Base-by-base conservation (phyloP, 1,140 invertebrate species). In the Pollicipes pollicipes region DNA sequence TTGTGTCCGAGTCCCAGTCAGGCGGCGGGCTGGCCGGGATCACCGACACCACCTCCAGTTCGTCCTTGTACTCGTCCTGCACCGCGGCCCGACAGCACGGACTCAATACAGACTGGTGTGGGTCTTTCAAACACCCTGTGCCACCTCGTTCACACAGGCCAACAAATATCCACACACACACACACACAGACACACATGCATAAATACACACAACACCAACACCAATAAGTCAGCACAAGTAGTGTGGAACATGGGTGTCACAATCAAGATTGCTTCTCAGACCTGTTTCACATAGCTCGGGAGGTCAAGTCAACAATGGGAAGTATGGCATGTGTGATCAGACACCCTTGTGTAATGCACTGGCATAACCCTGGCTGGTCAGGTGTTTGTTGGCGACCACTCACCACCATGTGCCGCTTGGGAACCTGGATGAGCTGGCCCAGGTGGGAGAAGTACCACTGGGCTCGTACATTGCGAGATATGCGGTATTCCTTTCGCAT, bases 401-500 rank as follows among this genome's bases (percentile, higher is more conserved):
- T 74, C 74, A 80, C 79, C 76, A 78, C 77, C 74, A 72, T 75
- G 75, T 72, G 72, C 32, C 79, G 76, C 70, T 77, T 75, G 70
- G 82, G 80, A 27, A 86, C 78, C 73, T 76, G 77, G 58, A 90
- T 80, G n/a, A 82, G 77, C 70, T 82, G 83, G 76, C 89, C 87
- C 30, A 91, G 78, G 77, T 88, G 83, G 72, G 85, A 83, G 30
- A 91, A 81, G 76, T 87, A 87, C 89, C 89, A 91, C 75, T 88
- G 85, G 66, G 88, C 85, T 75, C 89, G 79, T 30, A 87, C 83
- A 79, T 89, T 89, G 74, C 89, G 81, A 29, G 89, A 90, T 73
- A 91, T 85, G 30, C 88, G 84, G 75, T 88, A 88, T 70, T 86
- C 84, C 76, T 87, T 86, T 74, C 87, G 87, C 85, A 90, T 86